Base-by-base conservation (phyloP, 2,888 invertebrate species). In the Drosophila multiciliata region DNA sequence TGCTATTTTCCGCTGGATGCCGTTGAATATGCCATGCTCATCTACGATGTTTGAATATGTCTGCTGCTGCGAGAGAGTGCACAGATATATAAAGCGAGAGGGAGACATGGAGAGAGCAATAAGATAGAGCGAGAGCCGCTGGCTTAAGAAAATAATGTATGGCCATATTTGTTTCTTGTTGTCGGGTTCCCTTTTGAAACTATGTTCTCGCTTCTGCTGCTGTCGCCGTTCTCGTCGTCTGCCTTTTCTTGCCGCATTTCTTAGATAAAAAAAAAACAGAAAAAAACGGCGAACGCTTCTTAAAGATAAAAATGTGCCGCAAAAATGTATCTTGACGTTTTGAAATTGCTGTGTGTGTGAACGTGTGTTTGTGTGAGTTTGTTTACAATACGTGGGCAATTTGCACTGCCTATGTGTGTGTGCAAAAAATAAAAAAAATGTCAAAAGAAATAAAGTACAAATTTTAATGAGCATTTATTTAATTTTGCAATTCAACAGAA, bases 101-200 rank as follows among this genome's bases (percentile, higher is more conserved):
- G 36, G 40, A 45, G 3, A 4, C 7, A 45, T 45, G 36, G 53
- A 29, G 69, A 32, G 60, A 42, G 55, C 23, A 45, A 45, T 23
- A 15, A 29, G 69, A 54, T 65, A 63, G 77, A 55, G 66, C 35
- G 45, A 40, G 57, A 53, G 67, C 45, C 65, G 69, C 62, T 84
- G 90, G 85, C 90, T 86, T 85, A 83, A 88, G 84, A 87, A 84
- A 87, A 87, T 81, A 87, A 87, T 81, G 87, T 84, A 87, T 90
- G 80, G 85, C 85, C 85, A 86, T 86, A 90, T 86, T 86, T 86
- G 80, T 83, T 87, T 90, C 83, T 80, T 82, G 64, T 82, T 61
- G 45, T 45, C 45, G 23, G 73, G 67, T 84, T 89, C 77, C 89
- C 87, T 82, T 86, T 89, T 87, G 53, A 64, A 74, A 75, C 80